A percentile compares a stretch with the other conserved stretches of the same genome.
Evolutionary conservation across 1,140 invertebrate species (phyloP).

Genomic region (Bombus turneri): DNA sequence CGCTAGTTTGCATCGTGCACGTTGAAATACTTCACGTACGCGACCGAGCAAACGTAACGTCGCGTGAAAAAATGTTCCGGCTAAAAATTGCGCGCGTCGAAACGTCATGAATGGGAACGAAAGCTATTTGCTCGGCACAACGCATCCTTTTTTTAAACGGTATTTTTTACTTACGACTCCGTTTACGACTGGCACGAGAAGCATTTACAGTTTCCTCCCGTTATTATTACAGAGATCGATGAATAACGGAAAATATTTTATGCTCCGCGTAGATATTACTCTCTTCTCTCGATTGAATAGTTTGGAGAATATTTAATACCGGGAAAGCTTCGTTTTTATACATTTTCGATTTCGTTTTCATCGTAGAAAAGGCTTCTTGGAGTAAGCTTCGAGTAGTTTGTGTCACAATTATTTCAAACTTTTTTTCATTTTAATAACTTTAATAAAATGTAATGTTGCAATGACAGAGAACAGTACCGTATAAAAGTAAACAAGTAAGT

Average conservation of each 20-base stretch:
- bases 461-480: too few species aligned
- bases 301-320: neutral
- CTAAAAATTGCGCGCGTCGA: constrained; percentile 11
- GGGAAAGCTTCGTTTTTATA: too few species aligned
- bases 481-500: too few species aligned
- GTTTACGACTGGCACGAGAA: neutral
- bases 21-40: neutral
- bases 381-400: too few species aligned
- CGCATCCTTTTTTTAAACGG: neutral
- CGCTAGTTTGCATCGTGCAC: neutral
- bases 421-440: neutral
- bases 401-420: neutral
- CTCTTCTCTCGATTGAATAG: too few species aligned
- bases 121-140: neutral
- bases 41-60: neutral
- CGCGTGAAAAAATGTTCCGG: neutral
- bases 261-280: too few species aligned
- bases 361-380: too few species aligned
- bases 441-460: neutral
- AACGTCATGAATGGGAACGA: neutral
- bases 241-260: neutral
- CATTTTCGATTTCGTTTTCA: neutral
- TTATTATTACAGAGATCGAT: neutral
- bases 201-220: neutral
- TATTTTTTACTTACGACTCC: constrained; percentile 1